A percentile compares a stretch with the other conserved stretches of the same genome.
phyloP scores from a whole-genome alignment of 2,888 invertebrate species.

The Hirtodrosophila confusa region DNA sequence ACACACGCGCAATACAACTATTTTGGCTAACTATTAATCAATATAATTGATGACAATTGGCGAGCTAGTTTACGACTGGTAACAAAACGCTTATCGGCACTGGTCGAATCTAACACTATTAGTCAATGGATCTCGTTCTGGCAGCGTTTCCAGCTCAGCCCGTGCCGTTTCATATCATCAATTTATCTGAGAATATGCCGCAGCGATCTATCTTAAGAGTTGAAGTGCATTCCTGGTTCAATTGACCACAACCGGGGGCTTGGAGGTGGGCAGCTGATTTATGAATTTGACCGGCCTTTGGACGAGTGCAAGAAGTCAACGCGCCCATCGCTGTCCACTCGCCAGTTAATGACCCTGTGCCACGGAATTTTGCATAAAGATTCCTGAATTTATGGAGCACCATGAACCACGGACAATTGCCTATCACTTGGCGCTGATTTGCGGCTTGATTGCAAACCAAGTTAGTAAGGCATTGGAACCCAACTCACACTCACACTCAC shows the following conservation, averaged over 20 bases:
- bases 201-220: conserved; percentile 53
- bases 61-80: conserved; percentile 56
- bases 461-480: conserved; percentile 64
- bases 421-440: conserved; percentile 52
- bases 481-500: neutral
- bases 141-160: conserved; percentile 21
- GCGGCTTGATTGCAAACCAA: conserved; percentile 52
- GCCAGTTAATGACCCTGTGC: conserved; percentile 75
- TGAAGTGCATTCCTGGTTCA: conserved; percentile 65
- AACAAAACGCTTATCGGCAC: conserved; percentile 74
- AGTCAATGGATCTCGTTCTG: conserved; percentile 68
- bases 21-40: conserved; percentile 64
- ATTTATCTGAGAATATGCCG: conserved; percentile 59
- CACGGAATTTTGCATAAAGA: conserved; percentile 47
- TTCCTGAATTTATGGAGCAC: conserved; percentile 38
- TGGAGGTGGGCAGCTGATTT: conserved; percentile 61
- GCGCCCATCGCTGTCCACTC: conserved; percentile 15
- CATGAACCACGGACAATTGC: conserved; percentile 33
- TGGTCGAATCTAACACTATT: conserved; percentile 72
- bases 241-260: conserved; percentile 23
- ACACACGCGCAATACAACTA: conserved; percentile 9
- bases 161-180: conserved; percentile 68
- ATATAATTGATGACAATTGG: conserved; percentile 78
- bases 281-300: conserved; percentile 71
- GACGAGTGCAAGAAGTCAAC: conserved; percentile 46